Evolutionary conservation across 1,140 invertebrate genomes (phyloP).

Genomic region (Halotydeus destructor): DNA sequence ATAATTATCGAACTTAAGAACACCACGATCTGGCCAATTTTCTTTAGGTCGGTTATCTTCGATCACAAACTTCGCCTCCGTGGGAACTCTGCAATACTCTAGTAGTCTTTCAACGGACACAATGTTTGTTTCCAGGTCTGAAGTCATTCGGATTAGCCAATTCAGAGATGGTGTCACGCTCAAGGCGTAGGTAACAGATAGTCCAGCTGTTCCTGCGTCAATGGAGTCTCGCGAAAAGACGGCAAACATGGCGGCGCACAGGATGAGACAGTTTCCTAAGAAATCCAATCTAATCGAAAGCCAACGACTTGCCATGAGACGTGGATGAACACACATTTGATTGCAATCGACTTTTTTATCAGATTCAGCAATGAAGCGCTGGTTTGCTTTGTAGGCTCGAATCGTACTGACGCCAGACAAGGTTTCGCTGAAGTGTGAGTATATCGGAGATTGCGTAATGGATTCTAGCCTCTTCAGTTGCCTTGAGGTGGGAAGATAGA

Average conservation of each 20-base stretch:
- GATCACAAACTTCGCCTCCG: slow-evolving; percentile 23
- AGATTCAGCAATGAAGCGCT: slow-evolving; percentile 41
- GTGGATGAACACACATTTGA: slow-evolving; percentile 26
- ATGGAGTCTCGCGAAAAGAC: slow-evolving; percentile 45
- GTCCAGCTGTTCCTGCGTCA: slow-evolving; percentile 54
- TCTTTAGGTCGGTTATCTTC: background rate
- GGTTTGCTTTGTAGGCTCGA: slow-evolving; percentile 29
- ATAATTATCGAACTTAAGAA: slow-evolving; percentile 50
- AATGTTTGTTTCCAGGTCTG: slow-evolving; percentile 40
- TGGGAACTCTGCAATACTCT: slow-evolving; percentile 42
- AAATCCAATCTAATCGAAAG: slow-evolving; percentile 25
- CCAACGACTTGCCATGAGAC: slow-evolving; percentile 21
- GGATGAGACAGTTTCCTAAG: slow-evolving; percentile 20
- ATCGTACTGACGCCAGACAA: slow-evolving; percentile 33
- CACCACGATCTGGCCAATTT: slow-evolving; percentile 49
- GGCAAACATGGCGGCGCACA: slow-evolving; percentile 56
- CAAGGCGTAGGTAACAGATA: slow-evolving; percentile 69
- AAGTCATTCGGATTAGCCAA: slow-evolving; percentile 35
- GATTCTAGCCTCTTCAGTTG: slow-evolving; percentile 34
- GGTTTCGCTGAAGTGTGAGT: slow-evolving; percentile 34
- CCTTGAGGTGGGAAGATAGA: slow-evolving; percentile 28
- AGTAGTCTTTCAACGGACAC: slow-evolving; percentile 39
- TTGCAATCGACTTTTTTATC: slow-evolving; percentile 57
- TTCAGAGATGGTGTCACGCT: slow-evolving; percentile 42
- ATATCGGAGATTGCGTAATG: slow-evolving; percentile 32